Conservation (phyloP, 2,113 vertebrate species). For the Shinisaurus crocodilurus region DNA sequence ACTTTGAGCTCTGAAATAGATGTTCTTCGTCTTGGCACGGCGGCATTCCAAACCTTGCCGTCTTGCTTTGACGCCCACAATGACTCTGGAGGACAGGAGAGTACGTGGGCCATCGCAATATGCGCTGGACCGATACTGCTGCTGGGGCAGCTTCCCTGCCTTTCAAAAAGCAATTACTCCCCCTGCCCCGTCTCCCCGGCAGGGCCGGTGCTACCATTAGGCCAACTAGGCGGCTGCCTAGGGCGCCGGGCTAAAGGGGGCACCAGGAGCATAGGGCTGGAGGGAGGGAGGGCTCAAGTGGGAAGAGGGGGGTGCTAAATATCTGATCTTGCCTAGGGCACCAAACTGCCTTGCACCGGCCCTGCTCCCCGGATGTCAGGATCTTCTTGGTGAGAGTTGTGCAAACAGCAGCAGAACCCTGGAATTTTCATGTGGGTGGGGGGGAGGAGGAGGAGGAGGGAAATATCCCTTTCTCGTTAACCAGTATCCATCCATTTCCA, state of each 20-base stretch:
- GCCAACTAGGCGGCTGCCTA: too few species aligned
- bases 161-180: background rate
- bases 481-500: too few species aligned
- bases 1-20: conserved; percentile 22
- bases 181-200: too few species aligned
- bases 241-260: too few species aligned
- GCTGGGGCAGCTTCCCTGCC: background rate
- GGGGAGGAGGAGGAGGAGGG: background rate
- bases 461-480: background rate
- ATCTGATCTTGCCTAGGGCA: too few species aligned
- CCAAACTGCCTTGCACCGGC: too few species aligned
- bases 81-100: background rate
- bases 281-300: too few species aligned
- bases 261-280: too few species aligned
- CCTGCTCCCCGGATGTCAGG: too few species aligned
- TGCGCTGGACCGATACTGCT: background rate
- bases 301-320: too few species aligned
- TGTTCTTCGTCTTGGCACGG: background rate
- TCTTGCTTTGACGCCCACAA: background rate
- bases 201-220: too few species aligned
- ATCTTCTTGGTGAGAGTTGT: background rate
- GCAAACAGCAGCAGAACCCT: background rate
- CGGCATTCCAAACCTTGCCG: background rate
- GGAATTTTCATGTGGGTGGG: background rate
- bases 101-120: background rate